A percentile compares a stretch with the other conserved stretches of the same genome.
Evolutionary conservation across 2,888 invertebrate genomes (phyloP).

Genomic region (Celastrina argiolus): DNA sequence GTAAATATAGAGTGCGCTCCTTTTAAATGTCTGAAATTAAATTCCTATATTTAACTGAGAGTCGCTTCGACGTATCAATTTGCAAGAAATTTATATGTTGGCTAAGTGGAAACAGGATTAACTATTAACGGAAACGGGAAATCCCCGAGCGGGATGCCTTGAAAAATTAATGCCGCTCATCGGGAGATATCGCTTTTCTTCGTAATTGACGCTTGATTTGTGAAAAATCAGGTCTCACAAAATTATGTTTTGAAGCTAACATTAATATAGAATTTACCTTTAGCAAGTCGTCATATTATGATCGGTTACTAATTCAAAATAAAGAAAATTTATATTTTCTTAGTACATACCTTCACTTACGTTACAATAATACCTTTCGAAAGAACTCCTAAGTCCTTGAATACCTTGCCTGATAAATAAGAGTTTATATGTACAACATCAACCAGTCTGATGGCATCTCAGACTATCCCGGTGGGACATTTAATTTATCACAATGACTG

Average conservation of each 20-base stretch:
- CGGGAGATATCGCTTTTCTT: not conserved
- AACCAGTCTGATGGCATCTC: conserved; percentile 10
- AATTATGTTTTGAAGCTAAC: no score
- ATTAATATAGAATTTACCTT: no score
- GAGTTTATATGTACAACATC: not conserved
- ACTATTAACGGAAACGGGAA: conserved; percentile 1
- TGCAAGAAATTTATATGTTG: conserved; percentile 4
- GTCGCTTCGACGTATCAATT: not conserved
- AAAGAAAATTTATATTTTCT: no score
- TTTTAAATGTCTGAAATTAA: conserved; percentile 22
- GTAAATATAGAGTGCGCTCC: conserved; percentile 15
- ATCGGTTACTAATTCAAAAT: no score
- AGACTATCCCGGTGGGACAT: conserved; percentile 27
- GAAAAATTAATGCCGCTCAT: conserved; percentile 1
- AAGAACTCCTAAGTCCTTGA: no score
- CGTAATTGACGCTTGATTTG: not conserved
- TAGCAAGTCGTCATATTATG: no score
- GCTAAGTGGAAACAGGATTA: conserved; percentile 18
- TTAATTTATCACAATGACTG: conserved; percentile 32
- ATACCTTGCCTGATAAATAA: not conserved
- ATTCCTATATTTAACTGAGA: not conserved
- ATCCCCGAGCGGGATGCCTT: conserved; percentile 8
- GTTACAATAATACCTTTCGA: no score
- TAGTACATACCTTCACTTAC: no score
- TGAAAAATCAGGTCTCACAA: no score